Base-by-base conservation (phyloP, 2,797 vertebrate genomes). In the Arremon aurantiirostris region DNA sequence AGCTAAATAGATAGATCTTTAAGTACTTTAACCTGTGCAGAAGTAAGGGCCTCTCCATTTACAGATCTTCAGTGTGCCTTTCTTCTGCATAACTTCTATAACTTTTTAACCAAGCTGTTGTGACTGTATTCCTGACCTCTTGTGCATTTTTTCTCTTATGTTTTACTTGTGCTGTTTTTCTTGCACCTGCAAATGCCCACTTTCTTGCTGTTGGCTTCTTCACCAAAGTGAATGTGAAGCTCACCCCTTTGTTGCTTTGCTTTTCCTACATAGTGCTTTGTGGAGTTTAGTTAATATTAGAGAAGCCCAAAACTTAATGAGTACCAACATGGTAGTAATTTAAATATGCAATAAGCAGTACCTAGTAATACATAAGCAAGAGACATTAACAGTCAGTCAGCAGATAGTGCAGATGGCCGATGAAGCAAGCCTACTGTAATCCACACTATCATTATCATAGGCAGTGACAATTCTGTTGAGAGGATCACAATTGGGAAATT, bases 71-170 rank as follows among this genome's bases (percentile, higher is more conserved):
- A 70, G 5, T 23, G 14, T 46, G 21, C 3, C 11, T 16, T 78
- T 89, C 32, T 42, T 81, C 27, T 44, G 7, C 11, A 53, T 37
- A 41, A 17, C 39, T 11, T 57, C 15, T 20, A 0, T 32, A 70
- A 56, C 11, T 14, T 86, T 49, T 50, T 28, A 61, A 8, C 5
- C 1, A 78, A 41, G 9, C 11, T 84, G 3, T 30, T 63, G 11
- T 37, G 39, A 53, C 7, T 12, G 3, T 78, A 63, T 78, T 70
- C 20, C 20, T 22, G 35, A 66, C 14, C 3, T 77, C 5, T 21
- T 28, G 3, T n/a, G 18, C 8, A 27, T 23, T 59, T 81, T 26
- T 50, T 52, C 9, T 53, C 22, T 21, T 1, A 0, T 34, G 7
- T 34, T 69, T 6, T 22, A 52, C 28, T 68, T 2, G 0, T n/a